Evolutionary conservation across 2,888 invertebrate species (phyloP).

Genomic region (Drosophila greeni): DNA sequence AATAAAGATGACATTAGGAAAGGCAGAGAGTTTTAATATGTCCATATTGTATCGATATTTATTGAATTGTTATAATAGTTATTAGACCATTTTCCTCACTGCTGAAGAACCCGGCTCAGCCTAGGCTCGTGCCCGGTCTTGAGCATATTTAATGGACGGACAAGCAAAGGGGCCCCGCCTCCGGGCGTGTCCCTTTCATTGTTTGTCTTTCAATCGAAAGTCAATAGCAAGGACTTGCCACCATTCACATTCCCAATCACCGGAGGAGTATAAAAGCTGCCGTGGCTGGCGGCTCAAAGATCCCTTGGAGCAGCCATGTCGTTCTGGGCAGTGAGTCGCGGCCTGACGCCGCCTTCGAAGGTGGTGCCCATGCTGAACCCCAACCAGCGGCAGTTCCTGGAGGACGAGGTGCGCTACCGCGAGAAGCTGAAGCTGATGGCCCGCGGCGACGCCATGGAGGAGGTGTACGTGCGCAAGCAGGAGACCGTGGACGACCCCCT

Average conservation of each 20-base stretch:
- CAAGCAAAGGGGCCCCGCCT: conserved; percentile 56
- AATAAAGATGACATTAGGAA: no score
- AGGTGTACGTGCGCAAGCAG: conserved; percentile 75
- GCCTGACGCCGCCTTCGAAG: conserved; percentile 63
- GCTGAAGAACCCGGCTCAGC: neutral
- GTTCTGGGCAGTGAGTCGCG: conserved; percentile 74
- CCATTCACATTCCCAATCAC: neutral
- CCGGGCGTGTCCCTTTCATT: conserved; percentile 54
- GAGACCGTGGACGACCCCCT: conserved; percentile 80
- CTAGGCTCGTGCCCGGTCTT: conserved; percentile 29
- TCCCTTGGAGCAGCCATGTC: no score
- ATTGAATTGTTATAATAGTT: neutral
- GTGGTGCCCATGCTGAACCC: conserved; percentile 78
- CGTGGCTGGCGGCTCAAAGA: neutral
- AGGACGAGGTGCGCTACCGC: conserved; percentile 76
- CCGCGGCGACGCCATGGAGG: conserved; percentile 60
- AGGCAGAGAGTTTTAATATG: neutral
- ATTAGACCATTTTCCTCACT: neutral
- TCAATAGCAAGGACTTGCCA: conserved; percentile 57
- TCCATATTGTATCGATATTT: neutral
- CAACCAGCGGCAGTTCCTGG: conserved; percentile 77
- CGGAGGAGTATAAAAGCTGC: conserved; percentile 30
- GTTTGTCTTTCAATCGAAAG: conserved; percentile 71
- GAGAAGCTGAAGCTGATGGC: conserved; percentile 71
- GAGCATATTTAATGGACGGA: conserved; percentile 60